Evolutionary conservation across 2,888 invertebrate genomes (phyloP).

Genomic region (Allacma fusca): DNA sequence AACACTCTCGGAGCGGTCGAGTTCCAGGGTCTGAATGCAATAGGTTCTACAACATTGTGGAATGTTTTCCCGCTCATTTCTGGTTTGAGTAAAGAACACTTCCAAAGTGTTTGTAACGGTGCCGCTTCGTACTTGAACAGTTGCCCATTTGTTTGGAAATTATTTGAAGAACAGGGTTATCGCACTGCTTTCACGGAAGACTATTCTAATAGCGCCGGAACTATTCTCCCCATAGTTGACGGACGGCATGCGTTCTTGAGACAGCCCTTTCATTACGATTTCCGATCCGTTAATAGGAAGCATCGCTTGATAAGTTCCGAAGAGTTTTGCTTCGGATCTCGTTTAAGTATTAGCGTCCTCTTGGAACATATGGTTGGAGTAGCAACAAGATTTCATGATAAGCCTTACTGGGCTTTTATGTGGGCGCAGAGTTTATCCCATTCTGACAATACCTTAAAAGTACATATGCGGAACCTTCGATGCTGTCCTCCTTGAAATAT

Average conservation of each 20-base stretch:
- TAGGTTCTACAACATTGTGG: no score
- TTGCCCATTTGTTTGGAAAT: slow-evolving; percentile 86
- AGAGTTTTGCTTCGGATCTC: not conserved
- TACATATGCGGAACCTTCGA: slow-evolving; percentile 63
- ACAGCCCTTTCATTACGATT: no score
- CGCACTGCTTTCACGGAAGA: slow-evolving; percentile 86
- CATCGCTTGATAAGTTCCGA: no score
- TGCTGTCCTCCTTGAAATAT: slow-evolving; percentile 62
- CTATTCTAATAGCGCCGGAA: slow-evolving; percentile 73
- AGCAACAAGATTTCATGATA: slow-evolving; percentile 73
- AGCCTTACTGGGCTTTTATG: slow-evolving; percentile 55
- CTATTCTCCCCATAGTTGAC: no score
- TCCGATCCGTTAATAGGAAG: not conserved
- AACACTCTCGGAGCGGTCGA: no score
- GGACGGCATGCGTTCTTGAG: no score
- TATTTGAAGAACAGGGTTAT: slow-evolving; percentile 76
- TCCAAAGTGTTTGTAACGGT: no score
- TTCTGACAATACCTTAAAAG: slow-evolving; percentile 63
- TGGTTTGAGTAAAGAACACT: no score
- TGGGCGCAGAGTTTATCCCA: slow-evolving; percentile 64
- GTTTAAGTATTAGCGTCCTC: not conserved
- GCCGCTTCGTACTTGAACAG: no score
- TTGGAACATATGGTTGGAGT: slow-evolving; percentile 62
- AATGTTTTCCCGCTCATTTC: no score
- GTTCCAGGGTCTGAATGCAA: no score